Evolutionary conservation across 2,888 invertebrate genomes (phyloP), one percentile per base, ranked within the genome.

Genomic region (Drosophila atripex): DNA sequence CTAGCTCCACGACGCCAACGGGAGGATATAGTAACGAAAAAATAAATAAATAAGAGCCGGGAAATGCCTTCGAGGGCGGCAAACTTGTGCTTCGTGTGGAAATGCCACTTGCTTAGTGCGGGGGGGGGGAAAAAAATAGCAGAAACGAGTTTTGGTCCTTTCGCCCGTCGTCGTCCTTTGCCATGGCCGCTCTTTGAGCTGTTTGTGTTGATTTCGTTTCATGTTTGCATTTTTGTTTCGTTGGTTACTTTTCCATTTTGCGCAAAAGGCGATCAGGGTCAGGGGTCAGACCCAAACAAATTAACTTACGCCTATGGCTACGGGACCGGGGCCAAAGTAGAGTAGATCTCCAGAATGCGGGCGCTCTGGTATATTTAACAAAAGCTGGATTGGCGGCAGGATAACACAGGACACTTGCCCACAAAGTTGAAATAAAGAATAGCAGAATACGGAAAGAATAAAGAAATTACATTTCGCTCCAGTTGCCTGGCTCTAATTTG

Each of bases 141-240:
- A 35, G 23, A 14, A 38, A 52, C 35, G 51, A 51, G 51, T 38
- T n/a, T 18, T 18, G 16, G 35, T 28, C n/a, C 18, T 32, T 23
- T 12, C 12, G 8, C 8, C 30, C 52, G 21, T 12, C 52, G 21
- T 12, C 52, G 28, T 9, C 14, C 63, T 32, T 50, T 47, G 21
- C 5, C 21, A 5, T 3, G 21, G 21, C 21, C 41, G 54, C 32
- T 46, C 35, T 25, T 54, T 65, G 18, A 28, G 46, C 28, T 54
- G 30, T 72, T 56, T 64, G 63, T 54, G 66, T 71, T 70, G 78
- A 85, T 85, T 78, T 75, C 68, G 73, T 69, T 77, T 73, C 65
- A 72, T 69, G 64, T 60, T 54, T 30, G 61, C 64, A 65, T 66
- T 23, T 72, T 64, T 41, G 59, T 35, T 30, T 68, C 45, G 43